Evolutionary conservation across 2,888 invertebrate species (phyloP).

Genomic region (Bimastos eiseni): DNA sequence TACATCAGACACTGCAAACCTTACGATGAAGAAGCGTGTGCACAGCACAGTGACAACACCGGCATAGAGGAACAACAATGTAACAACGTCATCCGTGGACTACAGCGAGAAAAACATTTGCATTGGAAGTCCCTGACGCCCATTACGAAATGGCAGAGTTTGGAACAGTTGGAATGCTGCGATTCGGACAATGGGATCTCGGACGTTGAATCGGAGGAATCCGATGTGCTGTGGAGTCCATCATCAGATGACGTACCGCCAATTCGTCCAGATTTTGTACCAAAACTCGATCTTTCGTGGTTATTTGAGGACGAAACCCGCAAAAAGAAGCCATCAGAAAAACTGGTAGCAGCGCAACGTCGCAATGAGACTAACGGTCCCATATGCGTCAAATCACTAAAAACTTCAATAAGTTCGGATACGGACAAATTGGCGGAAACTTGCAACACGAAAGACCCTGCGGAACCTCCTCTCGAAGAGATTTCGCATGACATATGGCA

Average conservation of each 20-base stretch:
- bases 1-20: background rate
- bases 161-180: background rate
- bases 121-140: background rate
- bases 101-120: background rate
- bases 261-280: constrained; percentile 5
- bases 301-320: background rate
- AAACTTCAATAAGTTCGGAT: background rate
- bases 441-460: background rate
- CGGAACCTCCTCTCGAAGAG: background rate
- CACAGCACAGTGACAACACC: background rate
- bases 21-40: background rate
- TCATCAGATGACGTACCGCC: background rate
- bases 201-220: background rate
- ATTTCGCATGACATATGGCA: background rate
- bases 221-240: background rate
- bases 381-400: background rate
- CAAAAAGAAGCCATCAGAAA: background rate
- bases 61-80: background rate
- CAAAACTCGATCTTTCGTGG: constrained; percentile 15
- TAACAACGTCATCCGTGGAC: background rate
- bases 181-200: background rate
- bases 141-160: background rate
- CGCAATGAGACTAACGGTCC: background rate
- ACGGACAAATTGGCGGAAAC: background rate
- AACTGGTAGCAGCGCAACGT: background rate